Conservation (phyloP, 2,888 invertebrate genomes). For the Cactoblastis cactorum region DNA sequence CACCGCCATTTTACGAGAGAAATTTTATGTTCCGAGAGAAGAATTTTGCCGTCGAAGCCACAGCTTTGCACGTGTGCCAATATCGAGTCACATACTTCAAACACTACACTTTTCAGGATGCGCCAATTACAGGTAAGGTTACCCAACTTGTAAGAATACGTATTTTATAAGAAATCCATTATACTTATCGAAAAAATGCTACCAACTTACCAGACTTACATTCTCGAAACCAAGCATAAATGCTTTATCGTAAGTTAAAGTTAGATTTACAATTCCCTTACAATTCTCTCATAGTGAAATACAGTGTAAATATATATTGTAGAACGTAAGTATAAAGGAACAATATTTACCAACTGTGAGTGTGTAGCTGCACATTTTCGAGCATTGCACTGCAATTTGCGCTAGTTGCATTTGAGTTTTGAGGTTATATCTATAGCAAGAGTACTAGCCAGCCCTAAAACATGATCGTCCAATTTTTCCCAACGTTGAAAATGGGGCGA, state of each 20-base stretch:
- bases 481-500: neutral
- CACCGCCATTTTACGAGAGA: neutral
- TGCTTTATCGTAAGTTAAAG: too few relatives aligned
- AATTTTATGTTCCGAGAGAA: neutral
- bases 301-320: too few relatives aligned
- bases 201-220: too few relatives aligned
- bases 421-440: neutral
- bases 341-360: neutral
- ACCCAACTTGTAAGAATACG: too few relatives aligned
- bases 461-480: neutral
- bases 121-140: too few relatives aligned
- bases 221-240: too few relatives aligned
- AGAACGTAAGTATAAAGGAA: too few relatives aligned
- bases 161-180: too few relatives aligned
- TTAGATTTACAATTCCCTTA: too few relatives aligned
- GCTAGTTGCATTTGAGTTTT: neutral
- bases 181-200: too few relatives aligned
- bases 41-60: neutral
- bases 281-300: too few relatives aligned
- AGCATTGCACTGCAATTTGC: neutral
- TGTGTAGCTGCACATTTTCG: neutral
- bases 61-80: neutral
- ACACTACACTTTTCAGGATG: too few relatives aligned
- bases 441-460: neutral
- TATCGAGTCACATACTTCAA: neutral